Conservation (phyloP, 2,797 vertebrate species). For the Bovichtus variegatus region DNA sequence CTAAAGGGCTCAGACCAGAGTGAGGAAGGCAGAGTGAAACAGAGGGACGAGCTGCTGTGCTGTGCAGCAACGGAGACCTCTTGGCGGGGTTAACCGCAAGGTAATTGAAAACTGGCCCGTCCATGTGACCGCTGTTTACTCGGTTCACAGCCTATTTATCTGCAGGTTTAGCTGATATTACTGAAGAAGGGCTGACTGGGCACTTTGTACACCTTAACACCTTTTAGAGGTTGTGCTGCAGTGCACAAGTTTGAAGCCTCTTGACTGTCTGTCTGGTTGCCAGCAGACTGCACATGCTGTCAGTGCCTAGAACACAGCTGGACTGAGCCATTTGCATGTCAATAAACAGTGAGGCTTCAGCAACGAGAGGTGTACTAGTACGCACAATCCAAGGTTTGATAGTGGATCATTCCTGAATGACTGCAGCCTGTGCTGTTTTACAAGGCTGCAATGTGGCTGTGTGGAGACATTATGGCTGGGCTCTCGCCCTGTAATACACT, state of each 20-base stretch:
- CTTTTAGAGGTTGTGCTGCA: slow-evolving; percentile 46
- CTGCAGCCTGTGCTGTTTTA: not conserved
- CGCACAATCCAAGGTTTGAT: not conserved
- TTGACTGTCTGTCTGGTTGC: slow-evolving; percentile 30
- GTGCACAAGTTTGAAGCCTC: slow-evolving; percentile 37
- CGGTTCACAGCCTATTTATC: slow-evolving; percentile 80
- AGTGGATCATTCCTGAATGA: not conserved
- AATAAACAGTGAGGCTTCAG: not conserved
- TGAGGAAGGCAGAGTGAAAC: slow-evolving; percentile 16
- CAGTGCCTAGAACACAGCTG: slow-evolving; percentile 5
- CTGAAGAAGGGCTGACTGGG: slow-evolving; percentile 73
- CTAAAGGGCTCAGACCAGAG: slow-evolving; percentile 1
- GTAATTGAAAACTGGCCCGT: slow-evolving; percentile 81
- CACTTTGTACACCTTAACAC: slow-evolving; percentile 63
- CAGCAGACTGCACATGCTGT: slow-evolving; percentile 1
- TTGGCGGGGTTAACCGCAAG: slow-evolving; percentile 73
- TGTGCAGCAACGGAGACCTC: slow-evolving; percentile 65
- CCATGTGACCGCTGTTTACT: slow-evolving; percentile 82
- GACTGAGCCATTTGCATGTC: not conserved
- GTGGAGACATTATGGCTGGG: not conserved
- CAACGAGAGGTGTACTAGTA: too few relatives aligned
- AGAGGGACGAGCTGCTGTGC: slow-evolving; percentile 57
- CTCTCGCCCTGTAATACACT: not conserved
- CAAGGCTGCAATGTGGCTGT: not conserved
- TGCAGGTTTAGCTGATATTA: slow-evolving; percentile 79